Evolutionary conservation across 2,113 vertebrate species (phyloP).

Genomic region (Cranoglanis bouderius): DNA sequence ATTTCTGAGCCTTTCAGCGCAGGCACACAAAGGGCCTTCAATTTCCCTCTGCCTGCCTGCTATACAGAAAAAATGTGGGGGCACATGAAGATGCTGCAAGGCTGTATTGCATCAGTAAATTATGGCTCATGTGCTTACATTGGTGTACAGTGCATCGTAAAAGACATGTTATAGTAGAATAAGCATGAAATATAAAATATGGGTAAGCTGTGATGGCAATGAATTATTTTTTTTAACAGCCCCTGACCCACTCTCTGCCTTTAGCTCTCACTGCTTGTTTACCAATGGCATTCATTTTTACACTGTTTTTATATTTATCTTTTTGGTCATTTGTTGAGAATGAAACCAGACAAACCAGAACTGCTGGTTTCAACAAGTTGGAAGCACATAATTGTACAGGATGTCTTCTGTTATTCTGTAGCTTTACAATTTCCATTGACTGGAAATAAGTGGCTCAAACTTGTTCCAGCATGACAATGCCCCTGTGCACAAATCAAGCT

Average conservation of each 20-base stretch:
- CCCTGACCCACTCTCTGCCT: conserved; percentile 32
- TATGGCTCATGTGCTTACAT: conserved; percentile 52
- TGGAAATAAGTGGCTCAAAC: neutral
- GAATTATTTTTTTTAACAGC: conserved; percentile 53
- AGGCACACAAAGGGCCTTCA: conserved; percentile 30
- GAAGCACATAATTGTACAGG: neutral
- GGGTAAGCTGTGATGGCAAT: conserved; percentile 44
- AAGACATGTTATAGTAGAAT: conserved; percentile 55
- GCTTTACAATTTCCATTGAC: neutral
- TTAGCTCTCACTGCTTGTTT: conserved; percentile 2
- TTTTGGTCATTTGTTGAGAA: neutral
- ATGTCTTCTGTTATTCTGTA: conserved; percentile 1
- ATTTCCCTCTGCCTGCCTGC: conserved; percentile 19
- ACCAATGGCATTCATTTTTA: neutral
- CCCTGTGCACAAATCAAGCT: neutral
- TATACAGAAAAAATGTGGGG: neutral
- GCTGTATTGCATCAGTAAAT: conserved; percentile 59
- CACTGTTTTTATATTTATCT: conserved; percentile 20
- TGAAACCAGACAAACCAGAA: conserved; percentile 7
- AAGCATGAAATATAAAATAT: conserved; percentile 57
- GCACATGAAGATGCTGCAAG: conserved; percentile 21
- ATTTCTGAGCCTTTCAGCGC: conserved; percentile 36
- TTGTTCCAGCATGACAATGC: neutral
- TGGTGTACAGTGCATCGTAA: conserved; percentile 50
- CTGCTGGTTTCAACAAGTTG: neutral